Evolutionary conservation across 2,888 invertebrate species (phyloP).

Genomic region (Noctua janthe): DNA sequence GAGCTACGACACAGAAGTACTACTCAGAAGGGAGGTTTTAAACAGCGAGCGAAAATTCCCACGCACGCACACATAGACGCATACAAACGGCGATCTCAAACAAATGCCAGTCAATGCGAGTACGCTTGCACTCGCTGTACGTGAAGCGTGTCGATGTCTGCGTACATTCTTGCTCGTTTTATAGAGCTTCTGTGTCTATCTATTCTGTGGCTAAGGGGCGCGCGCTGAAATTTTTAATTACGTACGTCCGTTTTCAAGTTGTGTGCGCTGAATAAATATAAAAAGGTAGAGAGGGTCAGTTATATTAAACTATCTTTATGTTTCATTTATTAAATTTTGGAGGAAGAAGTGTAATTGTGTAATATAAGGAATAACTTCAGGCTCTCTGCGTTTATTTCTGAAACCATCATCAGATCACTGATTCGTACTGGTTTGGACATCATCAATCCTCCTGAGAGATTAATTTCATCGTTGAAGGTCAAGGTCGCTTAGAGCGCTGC

Average conservation of each 20-base stretch:
- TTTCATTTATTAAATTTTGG: neutral
- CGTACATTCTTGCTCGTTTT: neutral
- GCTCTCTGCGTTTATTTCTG: no score
- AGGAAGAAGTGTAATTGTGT: neutral
- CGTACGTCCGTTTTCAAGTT: constrained; percentile 39
- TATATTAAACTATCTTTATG: constrained; percentile 35
- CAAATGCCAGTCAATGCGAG: neutral
- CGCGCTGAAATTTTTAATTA: constrained; percentile 51
- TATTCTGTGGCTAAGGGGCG: neutral
- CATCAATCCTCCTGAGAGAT: neutral
- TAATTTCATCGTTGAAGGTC: neutral
- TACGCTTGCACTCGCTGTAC: neutral
- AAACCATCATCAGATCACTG: no score
- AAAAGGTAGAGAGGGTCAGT: constrained; percentile 8
- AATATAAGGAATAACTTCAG: neutral
- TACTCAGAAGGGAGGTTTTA: constrained; percentile 10
- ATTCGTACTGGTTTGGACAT: no score
- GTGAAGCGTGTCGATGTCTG: neutral
- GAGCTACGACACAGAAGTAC: neutral
- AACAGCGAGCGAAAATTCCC: accelerated
- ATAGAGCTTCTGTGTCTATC: neutral
- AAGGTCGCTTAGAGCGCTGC: neutral
- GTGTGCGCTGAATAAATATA: constrained; percentile 47
- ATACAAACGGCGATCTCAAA: neutral
- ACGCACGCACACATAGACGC: neutral